Evolutionary conservation across 2,888 invertebrate genomes (phyloP), one percentile per base, ranked within the genome.

Genomic region (Coecobrya sp.): DNA sequence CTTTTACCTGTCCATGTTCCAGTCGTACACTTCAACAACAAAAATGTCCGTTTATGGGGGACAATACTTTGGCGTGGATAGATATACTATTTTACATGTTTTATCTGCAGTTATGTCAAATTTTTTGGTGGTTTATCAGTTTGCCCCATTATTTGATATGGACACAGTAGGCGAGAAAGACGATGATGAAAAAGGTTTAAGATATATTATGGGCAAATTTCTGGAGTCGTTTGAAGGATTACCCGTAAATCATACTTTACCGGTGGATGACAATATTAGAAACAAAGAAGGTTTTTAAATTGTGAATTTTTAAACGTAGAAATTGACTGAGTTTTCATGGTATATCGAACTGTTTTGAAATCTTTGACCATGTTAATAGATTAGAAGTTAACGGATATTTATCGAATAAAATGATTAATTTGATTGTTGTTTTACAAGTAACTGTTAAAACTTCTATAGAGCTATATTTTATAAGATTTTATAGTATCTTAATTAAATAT

Each of bases 71-170:
- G 42, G 42, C 16, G 42, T 85, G 0, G 73, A 84, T 27, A 49
- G 85, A 62, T 89, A 89, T n/a, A 84, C 55, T 3, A 55, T 82
- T 42, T 45, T 89, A n/a, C 89, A 89, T 25, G 45, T 76, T 42
- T 11, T 84, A 11, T 84, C 89, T 5, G 89, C 89, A 0, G 59
- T 89, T 0, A 55, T 89, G 76, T 84, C 89, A 1, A 70, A 89
- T 55, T 84, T 89, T 36, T 27, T 89, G 10, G 89, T 89, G 27
- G 89, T 89, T 1, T 89, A 84, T 19, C 89, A 89, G n/a, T 52
- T 79, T 52, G 11, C 79, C 5, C 79, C 79, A 4, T 13, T 84
- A 11, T 89, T 85, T 73, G 89, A 85, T 36, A 73, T 84, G 59
- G 84, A 89, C 13, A 89, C 85, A 0, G 19, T 42, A 8, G 52